Evolutionary conservation across 2,888 invertebrate species (phyloP).

Genomic region (Ochropleura plecta): DNA sequence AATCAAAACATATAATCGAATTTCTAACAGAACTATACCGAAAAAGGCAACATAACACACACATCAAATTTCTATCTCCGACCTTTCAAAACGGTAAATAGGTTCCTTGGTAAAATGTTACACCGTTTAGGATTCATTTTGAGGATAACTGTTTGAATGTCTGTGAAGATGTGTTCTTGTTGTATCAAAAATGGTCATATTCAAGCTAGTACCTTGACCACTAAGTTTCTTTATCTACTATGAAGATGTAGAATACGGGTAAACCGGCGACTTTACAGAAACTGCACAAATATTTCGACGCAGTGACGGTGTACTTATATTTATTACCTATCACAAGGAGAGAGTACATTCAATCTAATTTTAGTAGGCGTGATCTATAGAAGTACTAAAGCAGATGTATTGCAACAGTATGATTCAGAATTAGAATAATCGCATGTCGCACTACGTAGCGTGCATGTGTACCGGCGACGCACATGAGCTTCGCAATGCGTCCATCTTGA

Average conservation of each 20-base stretch:
- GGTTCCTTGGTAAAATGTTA: conserved; percentile 7
- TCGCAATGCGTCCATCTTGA: conserved; percentile 83
- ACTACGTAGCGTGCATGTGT: conserved; percentile 71
- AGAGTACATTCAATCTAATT: conserved; percentile 79
- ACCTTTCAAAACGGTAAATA: neutral
- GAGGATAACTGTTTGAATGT: neutral
- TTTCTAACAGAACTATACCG: neutral
- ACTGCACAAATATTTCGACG: conserved; percentile 40
- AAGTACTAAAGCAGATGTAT: conserved; percentile 72
- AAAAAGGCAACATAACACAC: neutral
- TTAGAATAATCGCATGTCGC: conserved; percentile 82
- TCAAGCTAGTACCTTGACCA: neutral
- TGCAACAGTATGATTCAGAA: conserved; percentile 78
- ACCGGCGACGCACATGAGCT: conserved; percentile 78
- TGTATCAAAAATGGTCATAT: neutral
- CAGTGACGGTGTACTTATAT: conserved; percentile 45
- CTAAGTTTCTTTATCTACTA: conserved; percentile 1
- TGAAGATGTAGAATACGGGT: neutral
- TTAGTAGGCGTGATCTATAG: conserved; percentile 79
- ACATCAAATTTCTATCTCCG: neutral
- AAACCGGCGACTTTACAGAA: conserved; percentile 32
- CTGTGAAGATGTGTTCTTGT: neutral
- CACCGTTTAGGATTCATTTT: neutral
- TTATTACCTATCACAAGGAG: conserved; percentile 71
- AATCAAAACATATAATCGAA: conserved; percentile 18